These are phyloP conservation scores for Tipula unca DNA, from an alignment of 2,888 invertebrate genomes.

Conservation along the genomic window DNA sequence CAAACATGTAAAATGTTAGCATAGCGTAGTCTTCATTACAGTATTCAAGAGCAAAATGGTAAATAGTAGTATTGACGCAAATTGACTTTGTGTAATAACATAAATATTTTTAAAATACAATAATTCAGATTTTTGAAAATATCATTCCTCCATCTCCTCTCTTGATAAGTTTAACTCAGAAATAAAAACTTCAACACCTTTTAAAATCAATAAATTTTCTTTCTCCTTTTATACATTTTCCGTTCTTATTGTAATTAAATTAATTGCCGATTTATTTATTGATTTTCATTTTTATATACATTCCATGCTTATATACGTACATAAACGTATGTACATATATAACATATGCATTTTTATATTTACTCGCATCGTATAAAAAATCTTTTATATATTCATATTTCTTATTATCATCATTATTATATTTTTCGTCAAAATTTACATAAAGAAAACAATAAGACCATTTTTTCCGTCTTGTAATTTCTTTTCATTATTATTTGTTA, in stretches of 20 bases:
- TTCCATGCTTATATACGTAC: neutral
- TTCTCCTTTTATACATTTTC: neutral
- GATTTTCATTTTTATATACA: neutral
- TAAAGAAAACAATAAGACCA: neutral
- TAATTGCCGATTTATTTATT: conserved; percentile 8
- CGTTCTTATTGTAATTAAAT: neutral
- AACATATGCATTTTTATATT: neutral
- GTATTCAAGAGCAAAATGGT: too few relatives aligned
- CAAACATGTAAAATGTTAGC: too few relatives aligned
- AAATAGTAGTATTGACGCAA: too few relatives aligned
- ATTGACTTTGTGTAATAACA: too few relatives aligned
- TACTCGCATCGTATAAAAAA: neutral
- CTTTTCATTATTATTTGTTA: neutral
- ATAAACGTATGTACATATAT: neutral
- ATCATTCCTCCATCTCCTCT: neutral
- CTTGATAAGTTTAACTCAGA: neutral
- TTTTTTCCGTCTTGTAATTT: neutral
- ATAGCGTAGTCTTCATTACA: too few relatives aligned
- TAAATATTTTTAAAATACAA: neutral
- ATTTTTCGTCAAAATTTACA: neutral
- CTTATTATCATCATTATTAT: neutral
- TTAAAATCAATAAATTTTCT: neutral
- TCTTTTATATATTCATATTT: neutral
- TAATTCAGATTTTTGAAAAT: neutral
- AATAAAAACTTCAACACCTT: neutral